These are phyloP conservation scores for Seriola aureovittata DNA, from an alignment of 2,113 vertebrate species.

Conservation along the genomic window DNA sequence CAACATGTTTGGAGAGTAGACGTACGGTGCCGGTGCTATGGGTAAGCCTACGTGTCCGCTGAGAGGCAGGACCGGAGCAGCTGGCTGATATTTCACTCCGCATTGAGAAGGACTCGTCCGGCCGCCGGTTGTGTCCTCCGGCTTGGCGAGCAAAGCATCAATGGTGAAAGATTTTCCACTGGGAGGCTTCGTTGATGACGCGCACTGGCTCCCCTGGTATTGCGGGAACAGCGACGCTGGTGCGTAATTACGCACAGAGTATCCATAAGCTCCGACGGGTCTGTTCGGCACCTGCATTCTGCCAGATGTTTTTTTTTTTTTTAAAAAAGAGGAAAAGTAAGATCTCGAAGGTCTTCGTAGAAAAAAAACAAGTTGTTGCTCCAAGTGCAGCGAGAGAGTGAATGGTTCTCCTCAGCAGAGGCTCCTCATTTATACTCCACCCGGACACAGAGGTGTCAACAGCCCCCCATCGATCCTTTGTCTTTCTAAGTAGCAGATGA, in stretches of 20 bases:
- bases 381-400: conserved; percentile 35
- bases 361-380: conserved; percentile 18
- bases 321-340: not conserved
- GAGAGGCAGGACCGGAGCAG: conserved; percentile 47
- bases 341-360: conserved; percentile 12
- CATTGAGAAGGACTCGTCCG: conserved; percentile 35
- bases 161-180: conserved; percentile 86
- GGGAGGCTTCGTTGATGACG: conserved; percentile 52
- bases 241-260: conserved; percentile 75
- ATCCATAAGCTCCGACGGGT: conserved; percentile 69
- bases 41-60: conserved; percentile 61
- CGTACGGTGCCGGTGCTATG: conserved; percentile 55
- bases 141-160: conserved; percentile 83
- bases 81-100: conserved; percentile 54
- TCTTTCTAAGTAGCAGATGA: conserved; percentile 86
- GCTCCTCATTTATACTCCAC: conserved; percentile 77
- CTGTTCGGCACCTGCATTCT: conserved; percentile 80
- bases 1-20: conserved; percentile 72
- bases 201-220: conserved; percentile 56
- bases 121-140: conserved; percentile 56
- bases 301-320: not conserved
- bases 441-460: conserved; percentile 82
- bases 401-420: conserved; percentile 50
- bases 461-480: conserved; percentile 77
- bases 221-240: conserved; percentile 55